phyloP scores from a whole-genome alignment of 2,797 vertebrate species.

The Adrianichthys oophorus region DNA sequence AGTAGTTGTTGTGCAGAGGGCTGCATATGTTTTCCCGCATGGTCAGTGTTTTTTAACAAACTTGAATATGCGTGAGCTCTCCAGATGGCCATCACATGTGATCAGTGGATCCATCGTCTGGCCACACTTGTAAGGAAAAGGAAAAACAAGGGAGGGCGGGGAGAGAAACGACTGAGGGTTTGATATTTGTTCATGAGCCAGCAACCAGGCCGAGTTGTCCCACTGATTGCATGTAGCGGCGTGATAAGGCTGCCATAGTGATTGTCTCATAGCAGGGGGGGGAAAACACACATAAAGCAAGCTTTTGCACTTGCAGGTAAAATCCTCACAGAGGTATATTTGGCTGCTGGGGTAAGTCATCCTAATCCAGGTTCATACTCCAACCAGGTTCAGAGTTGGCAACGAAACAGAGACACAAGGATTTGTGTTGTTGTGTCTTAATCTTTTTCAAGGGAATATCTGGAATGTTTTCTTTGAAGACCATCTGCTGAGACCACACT shows the following conservation, averaged over 20 bases:
- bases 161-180: slow-evolving; percentile 64
- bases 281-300: slow-evolving; percentile 44
- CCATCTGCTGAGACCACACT: slow-evolving; percentile 49
- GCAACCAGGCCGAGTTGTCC: slow-evolving; percentile 62
- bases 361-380: slow-evolving; percentile 61
- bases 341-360: slow-evolving; percentile 54
- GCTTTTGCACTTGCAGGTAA: slow-evolving; percentile 38
- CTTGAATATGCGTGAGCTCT: slow-evolving; percentile 22
- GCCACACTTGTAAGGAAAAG: slow-evolving; percentile 56
- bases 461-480: slow-evolving; percentile 34
- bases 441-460: slow-evolving; percentile 46
- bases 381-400: slow-evolving; percentile 50
- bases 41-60: slow-evolving; percentile 2
- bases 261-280: slow-evolving; percentile 48
- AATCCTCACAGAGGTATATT: slow-evolving; percentile 48
- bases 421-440: slow-evolving; percentile 40
- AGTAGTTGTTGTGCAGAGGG: background rate
- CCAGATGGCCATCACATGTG: slow-evolving; percentile 70
- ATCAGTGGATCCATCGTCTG: slow-evolving; percentile 63
- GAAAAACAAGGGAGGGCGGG: background rate
- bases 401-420: slow-evolving; percentile 48
- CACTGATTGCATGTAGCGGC: slow-evolving; percentile 52
- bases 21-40: background rate
- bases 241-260: slow-evolving; percentile 66
- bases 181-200: slow-evolving; percentile 66